Percentiles rank a stretch among this genome's conserved stretches.
Conservation (phyloP, 2,888 invertebrate genomes). For the Limnephilus lunatus region DNA sequence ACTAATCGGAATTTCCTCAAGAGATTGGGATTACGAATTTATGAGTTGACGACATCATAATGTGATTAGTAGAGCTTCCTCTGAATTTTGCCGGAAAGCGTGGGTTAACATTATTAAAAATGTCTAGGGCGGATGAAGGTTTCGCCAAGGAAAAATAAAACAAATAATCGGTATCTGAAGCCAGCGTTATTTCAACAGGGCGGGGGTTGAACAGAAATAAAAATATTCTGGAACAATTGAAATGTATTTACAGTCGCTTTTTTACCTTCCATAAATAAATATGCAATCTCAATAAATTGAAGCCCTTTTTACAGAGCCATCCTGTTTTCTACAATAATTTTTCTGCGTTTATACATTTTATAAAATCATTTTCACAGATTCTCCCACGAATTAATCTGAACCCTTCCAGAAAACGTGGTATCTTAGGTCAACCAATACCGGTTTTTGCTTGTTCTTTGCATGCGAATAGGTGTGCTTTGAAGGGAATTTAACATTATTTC, state of each 20-base stretch:
- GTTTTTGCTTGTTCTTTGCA: background rate
- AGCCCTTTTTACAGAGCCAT: background rate
- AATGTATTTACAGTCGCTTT: background rate
- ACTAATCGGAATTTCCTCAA: background rate
- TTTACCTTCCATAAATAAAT: background rate
- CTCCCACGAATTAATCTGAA: background rate
- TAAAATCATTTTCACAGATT: background rate
- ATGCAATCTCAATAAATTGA: background rate
- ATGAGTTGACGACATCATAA: background rate
- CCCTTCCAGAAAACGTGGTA: background rate
- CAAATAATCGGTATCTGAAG: background rate
- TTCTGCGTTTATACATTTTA: too few relatives aligned
- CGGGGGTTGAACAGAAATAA: background rate
- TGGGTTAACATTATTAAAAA: background rate
- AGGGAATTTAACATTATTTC: too few relatives aligned
- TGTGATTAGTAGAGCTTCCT: background rate
- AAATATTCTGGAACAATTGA: background rate
- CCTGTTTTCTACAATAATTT: too few relatives aligned
- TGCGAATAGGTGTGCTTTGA: too few relatives aligned
- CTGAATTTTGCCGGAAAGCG: background rate
- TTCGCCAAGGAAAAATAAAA: background rate
- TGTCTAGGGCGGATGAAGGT: background rate
- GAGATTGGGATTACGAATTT: background rate
- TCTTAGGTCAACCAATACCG: background rate
- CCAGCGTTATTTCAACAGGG: background rate